Percentiles rank a stretch among this genome's conserved stretches.
phyloP scores from a whole-genome alignment of 2,888 invertebrate genomes.

The Phalera bucephala region DNA sequence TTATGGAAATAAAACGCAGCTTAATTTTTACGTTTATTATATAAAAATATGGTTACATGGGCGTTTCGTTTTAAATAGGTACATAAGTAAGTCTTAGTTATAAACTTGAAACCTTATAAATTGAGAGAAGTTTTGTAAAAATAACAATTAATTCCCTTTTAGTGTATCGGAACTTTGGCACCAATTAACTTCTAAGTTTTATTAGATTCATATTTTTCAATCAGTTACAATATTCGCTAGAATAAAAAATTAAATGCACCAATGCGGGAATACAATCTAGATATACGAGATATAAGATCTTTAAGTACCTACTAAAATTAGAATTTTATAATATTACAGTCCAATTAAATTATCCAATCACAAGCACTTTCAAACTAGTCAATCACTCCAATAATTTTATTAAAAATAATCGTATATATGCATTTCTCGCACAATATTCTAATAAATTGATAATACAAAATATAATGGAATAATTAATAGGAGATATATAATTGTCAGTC shows the following conservation, averaged over 20 bases:
- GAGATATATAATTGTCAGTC: conserved; percentile 23
- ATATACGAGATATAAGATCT: conserved; percentile 30
- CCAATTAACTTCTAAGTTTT: conserved; percentile 50
- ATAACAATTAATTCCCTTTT: background rate
- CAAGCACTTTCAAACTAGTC: conserved; percentile 40
- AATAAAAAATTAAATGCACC: conserved; percentile 57
- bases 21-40: conserved; percentile 42
- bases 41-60: conserved; percentile 58
- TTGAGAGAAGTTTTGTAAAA: background rate
- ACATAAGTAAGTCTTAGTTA: background rate
- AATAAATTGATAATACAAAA: conserved; percentile 22
- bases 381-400: conserved; percentile 30
- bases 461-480: conserved; percentile 26
- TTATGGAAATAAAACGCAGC: conserved; percentile 18
- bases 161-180: conserved; percentile 64
- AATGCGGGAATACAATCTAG: conserved; percentile 41
- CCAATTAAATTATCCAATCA: conserved; percentile 26
- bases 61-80: conserved; percentile 24
- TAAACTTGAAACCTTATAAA: background rate
- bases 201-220: conserved; percentile 18
- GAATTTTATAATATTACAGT: conserved; percentile 27
- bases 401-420: conserved; percentile 28
- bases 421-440: conserved; percentile 22
- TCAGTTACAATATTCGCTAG: conserved; percentile 20
- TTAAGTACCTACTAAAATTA: conserved; percentile 44